A percentile compares a stretch with the other conserved stretches of the same genome.
phyloP scores from a whole-genome alignment of 1,140 invertebrate species.

The Saccostrea echinata region DNA sequence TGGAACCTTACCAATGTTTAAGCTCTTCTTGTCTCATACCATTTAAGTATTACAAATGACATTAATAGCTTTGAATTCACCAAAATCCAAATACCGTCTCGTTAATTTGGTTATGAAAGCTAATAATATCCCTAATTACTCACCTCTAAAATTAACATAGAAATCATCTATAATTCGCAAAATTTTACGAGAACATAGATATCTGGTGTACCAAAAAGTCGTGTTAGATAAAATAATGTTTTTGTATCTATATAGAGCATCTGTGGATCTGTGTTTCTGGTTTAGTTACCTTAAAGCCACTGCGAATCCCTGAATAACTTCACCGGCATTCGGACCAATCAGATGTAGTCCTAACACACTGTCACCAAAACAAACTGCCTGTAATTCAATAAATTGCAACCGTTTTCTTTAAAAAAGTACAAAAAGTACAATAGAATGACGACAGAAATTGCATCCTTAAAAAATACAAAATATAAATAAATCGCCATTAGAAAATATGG shows the following conservation, averaged over 20 bases:
- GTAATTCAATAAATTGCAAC: conserved; percentile 43
- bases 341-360: conserved; percentile 94
- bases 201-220: background rate
- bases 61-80: no score
- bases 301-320: conserved; percentile 97
- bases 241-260: conserved; percentile 11
- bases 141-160: no score
- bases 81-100: no score
- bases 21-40: no score
- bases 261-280: background rate
- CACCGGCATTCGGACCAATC: conserved; percentile 95
- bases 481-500: conserved; percentile 1
- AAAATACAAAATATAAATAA: conserved; percentile 25
- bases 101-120: no score
- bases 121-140: no score
- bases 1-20: no score
- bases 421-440: conserved; percentile 14
- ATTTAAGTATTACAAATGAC: no score
- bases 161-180: background rate
- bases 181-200: background rate
- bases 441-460: background rate
- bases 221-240: background rate
- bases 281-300: conserved; percentile 76
- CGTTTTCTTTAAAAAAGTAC: conserved; percentile 3
- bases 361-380: conserved; percentile 64